Base-by-base conservation (phyloP, 2,888 invertebrate species). In the Rhopalosiphum nymphaeae region DNA sequence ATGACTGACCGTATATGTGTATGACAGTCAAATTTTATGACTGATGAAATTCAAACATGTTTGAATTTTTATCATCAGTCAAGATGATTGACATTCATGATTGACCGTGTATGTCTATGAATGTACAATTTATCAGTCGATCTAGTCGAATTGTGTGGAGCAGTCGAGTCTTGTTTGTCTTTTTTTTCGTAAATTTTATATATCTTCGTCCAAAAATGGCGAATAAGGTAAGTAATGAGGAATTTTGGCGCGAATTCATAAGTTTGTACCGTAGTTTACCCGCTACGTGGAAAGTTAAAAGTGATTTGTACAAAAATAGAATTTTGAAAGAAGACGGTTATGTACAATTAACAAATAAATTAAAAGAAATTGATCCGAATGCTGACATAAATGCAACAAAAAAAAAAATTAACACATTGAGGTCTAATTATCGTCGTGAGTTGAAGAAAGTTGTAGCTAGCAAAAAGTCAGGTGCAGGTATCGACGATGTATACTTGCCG, bases 381-480 rank as follows among this genome's bases (percentile, higher is more conserved):
- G 91, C 91, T 85, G 91, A 87, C 13, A 92, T 92, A n/a, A 67
- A 92, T 88, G 67, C 78, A 42, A 89, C 78, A 25, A 91, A 61
- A 93, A 89, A 61, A 89, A 93, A 93, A 89, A 87, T 93, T 9
- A 93, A 93, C n/a, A 93, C 67, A n/a, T 89, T 93, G 44, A 88
- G 93, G 84, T 89, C 88, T 29, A 93, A 92, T 49, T 92, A 87
- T 88, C 87, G 92, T 86, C 87, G 87, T 46, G 92, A 92, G 36
- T 46, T 92, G n/a, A 87, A 92, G 36, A 87, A 92, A 89, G 92
- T 92, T 26, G 29, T 88, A 36, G 87, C 85, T 1, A 89, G 87
- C 57, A 13, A 89, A 88, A 92, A 92, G 42, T 89, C 87, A 25
- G 92, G 92, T n/a, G 49, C 61, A 67, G 26, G 84, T 84, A 56